Percentiles rank a stretch among this genome's conserved stretches.
Evolutionary conservation across 2,888 invertebrate species (phyloP).

Genomic region (Chelonus formosanus): DNA sequence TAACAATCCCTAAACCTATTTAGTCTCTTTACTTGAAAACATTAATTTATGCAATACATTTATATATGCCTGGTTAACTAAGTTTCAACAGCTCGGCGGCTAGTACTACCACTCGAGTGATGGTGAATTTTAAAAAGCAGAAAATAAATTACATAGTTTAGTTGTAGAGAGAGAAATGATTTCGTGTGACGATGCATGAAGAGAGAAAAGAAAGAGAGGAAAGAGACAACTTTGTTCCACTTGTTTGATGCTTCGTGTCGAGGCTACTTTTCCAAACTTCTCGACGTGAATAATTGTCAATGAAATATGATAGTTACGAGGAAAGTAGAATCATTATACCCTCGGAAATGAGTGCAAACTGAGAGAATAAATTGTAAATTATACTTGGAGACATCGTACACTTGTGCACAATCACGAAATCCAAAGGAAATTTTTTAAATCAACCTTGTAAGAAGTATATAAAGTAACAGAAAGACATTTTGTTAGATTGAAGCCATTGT

Average conservation of each 20-base stretch:
- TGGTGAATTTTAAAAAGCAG: conserved; percentile 50
- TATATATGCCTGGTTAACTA: conserved; percentile 30
- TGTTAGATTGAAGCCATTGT: conserved; percentile 2
- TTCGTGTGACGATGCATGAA: conserved; percentile 45
- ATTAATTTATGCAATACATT: conserved; percentile 40
- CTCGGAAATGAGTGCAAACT: conserved; percentile 26
- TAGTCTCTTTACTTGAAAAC: not conserved
- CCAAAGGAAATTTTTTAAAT: conserved; percentile 3
- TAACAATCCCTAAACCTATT: too few relatives aligned
- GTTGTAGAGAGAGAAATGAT: conserved; percentile 43
- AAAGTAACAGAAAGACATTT: conserved; percentile 4
- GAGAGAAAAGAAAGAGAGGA: conserved; percentile 7
- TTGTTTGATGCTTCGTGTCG: conserved; percentile 40
- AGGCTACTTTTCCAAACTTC: conserved; percentile 44
- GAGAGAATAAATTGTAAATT: conserved; percentile 23
- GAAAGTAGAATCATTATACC: conserved; percentile 31
- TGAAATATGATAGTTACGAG: conserved; percentile 42
- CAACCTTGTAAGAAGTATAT: conserved; percentile 2
- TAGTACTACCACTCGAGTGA: conserved; percentile 60
- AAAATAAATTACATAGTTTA: conserved; percentile 52
- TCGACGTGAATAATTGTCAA: conserved; percentile 45
- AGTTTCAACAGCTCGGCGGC: conserved; percentile 55
- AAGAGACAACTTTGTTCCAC: conserved; percentile 19
- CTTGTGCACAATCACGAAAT: conserved; percentile 18
- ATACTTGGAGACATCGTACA: conserved; percentile 14